Conservation (phyloP, 2,888 invertebrate genomes). For the Yponomeuta sedellus region DNA sequence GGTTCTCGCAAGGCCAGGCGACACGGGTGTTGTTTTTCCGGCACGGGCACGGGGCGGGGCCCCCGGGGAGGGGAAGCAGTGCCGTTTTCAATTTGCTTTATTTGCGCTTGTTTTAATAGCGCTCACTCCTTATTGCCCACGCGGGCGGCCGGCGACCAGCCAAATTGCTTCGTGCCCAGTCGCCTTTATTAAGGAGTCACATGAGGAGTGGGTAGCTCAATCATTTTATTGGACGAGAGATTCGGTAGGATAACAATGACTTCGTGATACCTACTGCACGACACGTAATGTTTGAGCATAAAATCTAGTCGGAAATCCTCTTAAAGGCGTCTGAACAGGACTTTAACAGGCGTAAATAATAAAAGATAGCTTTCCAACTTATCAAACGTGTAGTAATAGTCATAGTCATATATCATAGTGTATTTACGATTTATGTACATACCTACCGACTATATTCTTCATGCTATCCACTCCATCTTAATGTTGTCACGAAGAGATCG, state of each 20-base stretch:
- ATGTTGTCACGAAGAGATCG: too few relatives aligned
- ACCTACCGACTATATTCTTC: too few relatives aligned
- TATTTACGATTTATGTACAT: too few relatives aligned
- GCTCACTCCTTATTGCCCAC: conserved; percentile 68
- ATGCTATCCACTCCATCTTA: too few relatives aligned
- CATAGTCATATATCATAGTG: too few relatives aligned
- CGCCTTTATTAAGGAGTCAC: conserved; percentile 67
- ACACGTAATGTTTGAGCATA: background rate
- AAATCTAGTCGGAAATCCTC: background rate
- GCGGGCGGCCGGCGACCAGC: conserved; percentile 59
- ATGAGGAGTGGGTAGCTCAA: conserved; percentile 23
- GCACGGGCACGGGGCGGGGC: conserved; percentile 34
- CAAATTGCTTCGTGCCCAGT: conserved; percentile 73
- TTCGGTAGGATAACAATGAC: background rate
- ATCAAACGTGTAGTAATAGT: too few relatives aligned
- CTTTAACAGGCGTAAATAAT: too few relatives aligned
- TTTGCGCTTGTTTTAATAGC: conserved; percentile 76
- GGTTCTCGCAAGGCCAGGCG: conserved; percentile 37
- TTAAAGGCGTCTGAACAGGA: background rate
- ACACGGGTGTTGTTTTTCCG: conserved; percentile 52
- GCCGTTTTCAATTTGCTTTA: conserved; percentile 74
- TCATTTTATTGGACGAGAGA: background rate
- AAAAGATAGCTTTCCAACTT: too few relatives aligned
- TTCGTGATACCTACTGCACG: background rate
- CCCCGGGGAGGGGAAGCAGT: conserved; percentile 46